A percentile compares a stretch with the other conserved stretches of the same genome.
Conservation (phyloP, 37 sponge, comb jelly and placozoan genomes). For the Oopsacas minuta region DNA sequence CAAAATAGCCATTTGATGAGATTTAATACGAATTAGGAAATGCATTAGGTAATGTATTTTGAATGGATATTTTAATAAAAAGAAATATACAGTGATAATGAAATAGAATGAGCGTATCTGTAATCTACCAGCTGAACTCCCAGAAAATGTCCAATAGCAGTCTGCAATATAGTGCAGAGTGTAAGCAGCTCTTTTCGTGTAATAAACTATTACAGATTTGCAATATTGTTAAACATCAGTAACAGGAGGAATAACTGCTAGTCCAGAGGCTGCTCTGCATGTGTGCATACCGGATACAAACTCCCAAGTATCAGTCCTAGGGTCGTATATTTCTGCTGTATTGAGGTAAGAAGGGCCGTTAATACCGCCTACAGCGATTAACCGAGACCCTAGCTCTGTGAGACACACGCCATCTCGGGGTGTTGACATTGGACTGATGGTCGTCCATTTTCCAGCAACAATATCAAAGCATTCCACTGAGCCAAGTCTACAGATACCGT, state of each 20-base stretch:
- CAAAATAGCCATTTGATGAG: no score
- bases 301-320: constrained; percentile 64
- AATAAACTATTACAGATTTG: no score
- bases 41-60: background rate
- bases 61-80: background rate
- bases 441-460: constrained; percentile 55
- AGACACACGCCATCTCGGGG: constrained; percentile 83
- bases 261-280: constrained; percentile 81
- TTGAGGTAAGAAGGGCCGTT: constrained; percentile 87
- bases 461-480: constrained; percentile 85
- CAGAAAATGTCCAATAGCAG: background rate
- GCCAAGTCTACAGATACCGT: constrained; percentile 76
- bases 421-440: constrained; percentile 51
- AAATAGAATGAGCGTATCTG: background rate
- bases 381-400: constrained; percentile 39
- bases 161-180: background rate
- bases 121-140: background rate
- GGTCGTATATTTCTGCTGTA: constrained; percentile 62
- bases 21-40: no score
- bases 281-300: constrained; percentile 64
- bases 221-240: background rate
- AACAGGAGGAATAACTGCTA: constrained; percentile 29
- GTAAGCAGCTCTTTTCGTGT: no score
- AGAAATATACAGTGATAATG: background rate
- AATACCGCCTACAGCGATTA: constrained; percentile 81